phyloP scores from a whole-genome alignment of 2,113 vertebrate genomes.

The Charadrius vociferus region DNA sequence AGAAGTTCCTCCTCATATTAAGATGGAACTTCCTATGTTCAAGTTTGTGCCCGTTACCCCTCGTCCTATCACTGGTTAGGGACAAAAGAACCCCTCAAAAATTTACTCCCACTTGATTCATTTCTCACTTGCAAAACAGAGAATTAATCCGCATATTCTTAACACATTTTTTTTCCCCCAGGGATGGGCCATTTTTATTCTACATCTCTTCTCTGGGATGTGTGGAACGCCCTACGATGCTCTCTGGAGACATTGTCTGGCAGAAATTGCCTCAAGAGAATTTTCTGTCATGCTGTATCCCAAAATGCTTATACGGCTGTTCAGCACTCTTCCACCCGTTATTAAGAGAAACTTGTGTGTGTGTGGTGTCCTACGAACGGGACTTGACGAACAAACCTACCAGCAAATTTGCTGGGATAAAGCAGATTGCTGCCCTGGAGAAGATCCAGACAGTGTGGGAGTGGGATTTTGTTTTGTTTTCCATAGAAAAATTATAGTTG shows the following conservation, averaged over 20 bases:
- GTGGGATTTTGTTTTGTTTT: not conserved
- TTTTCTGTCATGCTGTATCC: not conserved
- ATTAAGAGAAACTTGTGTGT: not conserved
- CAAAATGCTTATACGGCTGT: not conserved
- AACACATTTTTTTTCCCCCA: not conserved
- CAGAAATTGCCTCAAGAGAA: not conserved
- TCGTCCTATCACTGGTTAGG: no score
- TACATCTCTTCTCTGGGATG: not conserved
- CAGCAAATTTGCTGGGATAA: not conserved
- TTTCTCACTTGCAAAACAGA: not conserved
- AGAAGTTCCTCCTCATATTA: no score
- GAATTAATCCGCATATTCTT: not conserved
- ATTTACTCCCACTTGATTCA: not conserved
- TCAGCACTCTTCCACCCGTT: not conserved
- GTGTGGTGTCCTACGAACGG: not conserved
- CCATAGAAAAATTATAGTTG: not conserved
- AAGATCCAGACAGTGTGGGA: not conserved
- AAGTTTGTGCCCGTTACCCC: no score
- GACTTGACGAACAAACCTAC: not conserved
- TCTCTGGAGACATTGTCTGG: not conserved
- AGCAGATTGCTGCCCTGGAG: not conserved
- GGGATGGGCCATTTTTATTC: not conserved
- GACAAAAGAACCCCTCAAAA: not conserved
- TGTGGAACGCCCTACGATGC: not conserved
- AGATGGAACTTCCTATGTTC: no score